phyloP scores from a whole-genome alignment of 2,797 vertebrate species.

The Sarcoramphus papa region DNA sequence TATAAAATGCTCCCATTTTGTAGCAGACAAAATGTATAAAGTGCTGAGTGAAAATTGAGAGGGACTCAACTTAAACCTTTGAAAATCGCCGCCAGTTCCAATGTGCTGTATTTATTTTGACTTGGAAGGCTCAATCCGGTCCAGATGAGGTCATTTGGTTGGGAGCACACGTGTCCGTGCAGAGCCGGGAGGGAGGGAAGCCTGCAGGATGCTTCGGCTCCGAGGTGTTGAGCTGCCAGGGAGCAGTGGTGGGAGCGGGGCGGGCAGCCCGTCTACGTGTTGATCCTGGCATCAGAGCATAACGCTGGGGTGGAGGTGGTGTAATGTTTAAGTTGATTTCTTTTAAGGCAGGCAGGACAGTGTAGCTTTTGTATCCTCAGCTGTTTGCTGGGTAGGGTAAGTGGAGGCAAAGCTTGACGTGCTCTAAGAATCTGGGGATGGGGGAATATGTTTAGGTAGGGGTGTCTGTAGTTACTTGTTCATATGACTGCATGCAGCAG shows the following conservation, averaged over 20 bases:
- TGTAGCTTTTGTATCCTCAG: constrained; percentile 57
- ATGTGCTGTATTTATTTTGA: constrained; percentile 56
- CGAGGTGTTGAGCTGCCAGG: constrained; percentile 41
- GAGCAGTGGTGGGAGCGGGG: not conserved
- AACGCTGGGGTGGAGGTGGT: not conserved
- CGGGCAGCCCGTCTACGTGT: not conserved
- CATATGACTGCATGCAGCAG: not conserved
- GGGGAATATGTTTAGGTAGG: not conserved
- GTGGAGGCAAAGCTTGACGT: not conserved
- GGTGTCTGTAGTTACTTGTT: not conserved
- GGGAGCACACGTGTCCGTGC: not conserved
- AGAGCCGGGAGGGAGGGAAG: constrained; percentile 1
- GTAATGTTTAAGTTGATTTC: constrained; percentile 49
- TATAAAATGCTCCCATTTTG: constrained; percentile 28
- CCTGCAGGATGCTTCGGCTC: not conserved
- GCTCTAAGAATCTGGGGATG: not conserved
- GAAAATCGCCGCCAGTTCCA: constrained; percentile 22
- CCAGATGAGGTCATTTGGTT: constrained; percentile 44
- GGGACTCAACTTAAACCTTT: constrained; percentile 16
- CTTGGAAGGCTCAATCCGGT: constrained; percentile 17
- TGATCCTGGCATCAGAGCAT: constrained; percentile 57
- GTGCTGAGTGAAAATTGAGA: constrained; percentile 34
- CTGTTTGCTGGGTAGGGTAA: constrained; percentile 19
- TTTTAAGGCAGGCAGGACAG: constrained; percentile 26
- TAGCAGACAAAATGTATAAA: not conserved